phyloP scores from a whole-genome alignment of 2,113 vertebrate species.

The Gymnocephalus cernua region DNA sequence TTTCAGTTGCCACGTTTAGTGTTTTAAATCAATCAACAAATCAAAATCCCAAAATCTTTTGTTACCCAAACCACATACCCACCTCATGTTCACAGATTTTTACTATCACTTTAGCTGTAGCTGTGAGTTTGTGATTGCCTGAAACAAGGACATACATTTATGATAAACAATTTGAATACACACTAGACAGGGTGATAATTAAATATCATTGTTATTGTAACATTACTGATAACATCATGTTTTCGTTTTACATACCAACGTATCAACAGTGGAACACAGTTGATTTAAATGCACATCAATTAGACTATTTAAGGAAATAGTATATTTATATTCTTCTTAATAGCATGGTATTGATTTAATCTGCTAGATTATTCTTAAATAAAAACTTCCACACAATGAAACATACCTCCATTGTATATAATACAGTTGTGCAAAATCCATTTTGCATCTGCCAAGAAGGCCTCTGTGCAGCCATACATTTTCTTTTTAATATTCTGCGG shows the following conservation, averaged over 20 bases:
- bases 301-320: not conserved
- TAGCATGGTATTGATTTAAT: not conserved
- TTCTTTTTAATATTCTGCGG: slow-evolving; percentile 96
- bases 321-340: not conserved
- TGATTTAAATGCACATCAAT: not conserved
- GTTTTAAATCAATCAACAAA: not conserved
- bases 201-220: not conserved
- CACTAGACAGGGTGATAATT: not conserved
- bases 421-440: slow-evolving; percentile 99
- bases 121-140: slow-evolving; percentile 99
- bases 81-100: slow-evolving; percentile 99
- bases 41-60: not conserved
- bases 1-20: not conserved
- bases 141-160: slow-evolving; percentile 58
- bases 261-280: not conserved
- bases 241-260: too few species aligned
- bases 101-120: slow-evolving; percentile 98
- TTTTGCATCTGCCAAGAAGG: slow-evolving; percentile 97
- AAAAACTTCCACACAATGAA: not conserved
- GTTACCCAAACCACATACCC: slow-evolving; percentile 50
- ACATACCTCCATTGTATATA: slow-evolving; percentile 97
- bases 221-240: not conserved
- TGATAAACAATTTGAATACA: slow-evolving; percentile 14
- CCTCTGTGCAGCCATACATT: slow-evolving; percentile 99
- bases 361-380: not conserved